Percentiles rank a stretch among this genome's conserved stretches.
Conservation (phyloP, 2,113 vertebrate species). For the Muntiacus reevesi region DNA sequence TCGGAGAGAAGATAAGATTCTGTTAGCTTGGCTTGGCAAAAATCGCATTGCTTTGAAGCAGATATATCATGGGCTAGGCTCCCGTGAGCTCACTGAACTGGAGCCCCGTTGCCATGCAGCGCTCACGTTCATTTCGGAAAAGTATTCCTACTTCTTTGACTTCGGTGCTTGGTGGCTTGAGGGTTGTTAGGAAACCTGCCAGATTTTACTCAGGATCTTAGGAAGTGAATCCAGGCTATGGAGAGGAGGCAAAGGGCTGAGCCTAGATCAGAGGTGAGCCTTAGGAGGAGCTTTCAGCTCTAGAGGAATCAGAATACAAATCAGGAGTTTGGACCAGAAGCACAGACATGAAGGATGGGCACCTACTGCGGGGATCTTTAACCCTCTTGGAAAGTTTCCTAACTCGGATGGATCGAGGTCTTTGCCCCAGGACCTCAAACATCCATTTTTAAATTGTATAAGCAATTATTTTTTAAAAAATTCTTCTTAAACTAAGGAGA, state of each 20-base stretch:
- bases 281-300: neutral
- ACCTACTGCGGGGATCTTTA: neutral
- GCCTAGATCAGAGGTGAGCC: neutral
- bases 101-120: neutral
- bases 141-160: neutral
- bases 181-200: neutral
- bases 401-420: neutral
- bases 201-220: neutral
- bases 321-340: neutral
- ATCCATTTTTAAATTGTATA: neutral
- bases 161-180: neutral
- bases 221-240: neutral
- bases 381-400: neutral
- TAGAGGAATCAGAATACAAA: neutral
- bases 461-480: neutral
- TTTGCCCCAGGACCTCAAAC: neutral
- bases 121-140: neutral
- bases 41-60: neutral
- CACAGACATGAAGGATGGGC: neutral
- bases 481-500: neutral
- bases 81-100: neutral
- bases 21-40: neutral
- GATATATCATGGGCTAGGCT: neutral
- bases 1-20: neutral
- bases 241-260: neutral